Evolutionary conservation across 2,113 vertebrate genomes (phyloP), one percentile per base, ranked within the genome.

Genomic region (Melanerpes formicivorus): DNA sequence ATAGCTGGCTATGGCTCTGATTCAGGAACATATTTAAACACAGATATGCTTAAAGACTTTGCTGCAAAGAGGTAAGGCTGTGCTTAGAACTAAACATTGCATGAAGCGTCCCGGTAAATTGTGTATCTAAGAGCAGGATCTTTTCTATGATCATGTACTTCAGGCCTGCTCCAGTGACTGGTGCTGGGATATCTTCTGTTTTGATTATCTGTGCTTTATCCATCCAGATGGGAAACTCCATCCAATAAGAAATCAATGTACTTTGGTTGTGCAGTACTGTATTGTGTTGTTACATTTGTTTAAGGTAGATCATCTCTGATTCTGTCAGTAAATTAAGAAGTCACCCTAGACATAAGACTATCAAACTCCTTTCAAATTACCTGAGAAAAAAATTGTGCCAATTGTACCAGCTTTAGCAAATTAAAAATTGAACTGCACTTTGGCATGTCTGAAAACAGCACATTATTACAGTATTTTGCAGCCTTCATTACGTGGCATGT

Each of bases 1-100:
- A 63, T 91, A 93, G 46, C 32, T 93, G 78, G 55, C 65, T 90
- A 17, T 90, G 86, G 88, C 77, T 88, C 59, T 79, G 50, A 54
- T 88, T 93, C 88, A 84, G 83, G 44, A 84, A 50, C 76, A 58
- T 74, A 83, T 90, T 93, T 84, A 95, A 93, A 73, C 34, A 76
- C 42, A 88, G 7, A 73, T 63, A 66, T 42, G 56, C 91, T 76
- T 90, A 80, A 84, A 70, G 55, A 32, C 63, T 73, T 71, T 84
- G 46, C 64, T 77, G 65, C 58, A 42, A 40, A 71, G 48, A 42
- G 22, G 18, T 72, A 85, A 92, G 80, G 15, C 56, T 89, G 42
- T 65, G 58, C 72, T 90, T 74, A 50, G 60, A 77, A 42, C 52
- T 92, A 71, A 86, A 86, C 21, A 77, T 15, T 88, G 50, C 55